Base-by-base conservation (phyloP, 2,888 invertebrate genomes). In the Dicranocentrus wangi region DNA sequence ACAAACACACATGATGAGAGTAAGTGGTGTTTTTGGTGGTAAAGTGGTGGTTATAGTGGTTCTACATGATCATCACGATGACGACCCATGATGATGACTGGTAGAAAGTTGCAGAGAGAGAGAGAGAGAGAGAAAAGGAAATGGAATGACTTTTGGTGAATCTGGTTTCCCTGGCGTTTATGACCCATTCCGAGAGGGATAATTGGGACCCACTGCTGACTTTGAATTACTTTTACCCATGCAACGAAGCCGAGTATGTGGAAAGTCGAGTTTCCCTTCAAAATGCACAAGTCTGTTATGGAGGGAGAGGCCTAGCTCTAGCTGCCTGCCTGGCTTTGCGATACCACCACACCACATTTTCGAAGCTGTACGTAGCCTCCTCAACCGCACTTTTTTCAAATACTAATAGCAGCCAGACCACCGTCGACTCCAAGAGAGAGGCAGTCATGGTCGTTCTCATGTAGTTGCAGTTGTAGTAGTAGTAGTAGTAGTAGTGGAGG, bases 101-200 rank as follows among this genome's bases (percentile, higher is more conserved):
- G 27, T 8, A 47, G 17, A 47, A 70, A 53, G n/a, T n/a, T n/a
- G n/a, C n/a, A n/a, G n/a, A 71, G n/a, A 15, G n/a, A 2, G 51
- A 21, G 27, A 27, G 51, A 72, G 27, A 60, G 63, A 39, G 47
- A 19, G 7, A 58, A 47, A 60, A 61, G 85, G 82, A 85, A 82
- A 83, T 82, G 83, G 82, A 83, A 85, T 82, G 82, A 76, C 75
- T 80, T 82, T 82, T 82, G 79, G 79, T 83, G 83, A 85, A 85
- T 85, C 83, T 83, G 83, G 82, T 83, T 85, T 81, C 82, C 83
- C 82, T 85, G 83, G 85, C 82, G 85, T 85, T 85, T 85, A 85
- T 81, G 85, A 83, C 82, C 81, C 81, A 81, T 82, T 81, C 82
- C 77, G 82, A 82, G 75, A 80, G 80, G 85, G 78, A 85, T 85